These are phyloP conservation scores for Crossaster papposus DNA, from an alignment of 53 echinoderm and acorn worm genomes.

Conservation along the genomic window DNA sequence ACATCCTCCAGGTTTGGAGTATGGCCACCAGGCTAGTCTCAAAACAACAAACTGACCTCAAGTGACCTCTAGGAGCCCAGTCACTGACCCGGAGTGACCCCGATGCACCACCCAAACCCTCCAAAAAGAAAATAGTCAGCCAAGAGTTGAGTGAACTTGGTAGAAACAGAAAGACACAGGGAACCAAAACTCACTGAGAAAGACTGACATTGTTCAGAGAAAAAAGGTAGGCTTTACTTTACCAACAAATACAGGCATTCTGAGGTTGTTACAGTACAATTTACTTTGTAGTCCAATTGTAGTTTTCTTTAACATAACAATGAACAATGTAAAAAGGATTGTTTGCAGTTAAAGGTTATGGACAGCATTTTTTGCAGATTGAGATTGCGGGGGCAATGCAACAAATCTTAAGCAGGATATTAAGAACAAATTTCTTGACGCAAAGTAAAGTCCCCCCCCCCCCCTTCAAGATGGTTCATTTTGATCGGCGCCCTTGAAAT, in stretches of 20 bases:
- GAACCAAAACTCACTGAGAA: constrained; percentile 14
- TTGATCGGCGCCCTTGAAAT: too few relatives aligned
- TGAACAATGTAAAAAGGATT: not conserved
- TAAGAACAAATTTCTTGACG: too few relatives aligned
- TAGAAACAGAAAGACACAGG: constrained; percentile 16
- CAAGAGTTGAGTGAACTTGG: constrained; percentile 53
- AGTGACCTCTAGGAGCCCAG: constrained; percentile 27
- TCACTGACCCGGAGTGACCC: constrained; percentile 56
- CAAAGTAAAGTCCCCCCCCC: too few relatives aligned
- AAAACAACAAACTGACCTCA: constrained; percentile 23
- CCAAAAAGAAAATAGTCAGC: constrained; percentile 30
- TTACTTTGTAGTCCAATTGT: not conserved
- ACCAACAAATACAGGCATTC: not conserved
- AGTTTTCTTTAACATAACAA: not conserved
- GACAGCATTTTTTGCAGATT: not conserved
- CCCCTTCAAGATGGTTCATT: too few relatives aligned
- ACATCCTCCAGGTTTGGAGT: not conserved
- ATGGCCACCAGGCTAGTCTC: constrained; percentile 5
- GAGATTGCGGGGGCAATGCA: too few relatives aligned
- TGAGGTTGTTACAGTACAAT: constrained; percentile 28
- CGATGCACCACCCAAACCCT: constrained; percentile 25
- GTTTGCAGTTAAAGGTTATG: not conserved
- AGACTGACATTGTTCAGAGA: constrained; percentile 19
- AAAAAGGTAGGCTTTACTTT: not conserved
- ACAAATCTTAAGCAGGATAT: too few relatives aligned